A percentile compares a stretch with the other conserved stretches of the same genome.
Conservation (phyloP, 2,888 invertebrate species). For the Mimachlamys varia region DNA sequence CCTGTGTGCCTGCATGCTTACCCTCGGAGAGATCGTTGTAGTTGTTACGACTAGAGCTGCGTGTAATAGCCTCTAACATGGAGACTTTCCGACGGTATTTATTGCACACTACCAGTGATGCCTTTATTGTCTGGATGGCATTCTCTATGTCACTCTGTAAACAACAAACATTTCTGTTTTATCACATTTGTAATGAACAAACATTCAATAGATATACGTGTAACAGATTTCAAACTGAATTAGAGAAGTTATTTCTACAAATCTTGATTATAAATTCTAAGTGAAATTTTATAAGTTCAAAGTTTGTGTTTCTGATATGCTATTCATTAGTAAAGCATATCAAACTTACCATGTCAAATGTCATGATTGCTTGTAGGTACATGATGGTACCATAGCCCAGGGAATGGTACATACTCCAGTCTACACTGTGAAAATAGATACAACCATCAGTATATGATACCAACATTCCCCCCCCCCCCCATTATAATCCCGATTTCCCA, state of each 20-base stretch:
- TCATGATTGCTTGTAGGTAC: constrained; percentile 95
- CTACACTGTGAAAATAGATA: constrained; percentile 85
- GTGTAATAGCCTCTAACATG: constrained; percentile 91
- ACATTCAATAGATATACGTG: neutral
- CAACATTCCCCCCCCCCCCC: neutral
- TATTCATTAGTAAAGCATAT: too few relatives aligned
- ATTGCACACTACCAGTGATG: constrained; percentile 90
- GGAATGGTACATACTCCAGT: constrained; percentile 94
- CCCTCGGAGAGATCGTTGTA: constrained; percentile 89
- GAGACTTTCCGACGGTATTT: constrained; percentile 84
- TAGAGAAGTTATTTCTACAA: too few relatives aligned
- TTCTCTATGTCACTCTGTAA: constrained; percentile 86
- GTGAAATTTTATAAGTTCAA: too few relatives aligned
- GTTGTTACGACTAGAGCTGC: constrained; percentile 89
- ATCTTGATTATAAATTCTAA: too few relatives aligned
- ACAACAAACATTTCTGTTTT: constrained; percentile 24
- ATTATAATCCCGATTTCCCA: too few relatives aligned
- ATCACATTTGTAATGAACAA: neutral
- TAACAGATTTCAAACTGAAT: too few relatives aligned
- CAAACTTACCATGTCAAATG: constrained; percentile 89
- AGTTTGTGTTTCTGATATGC: too few relatives aligned
- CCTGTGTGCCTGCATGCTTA: constrained; percentile 63
- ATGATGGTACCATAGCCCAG: constrained; percentile 88
- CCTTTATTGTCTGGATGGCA: constrained; percentile 90
- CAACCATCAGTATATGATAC: neutral